A percentile compares a stretch with the other conserved stretches of the same genome.
Evolutionary conservation across 2,888 invertebrate genomes (phyloP).

Genomic region (Caenorhabditis afra): DNA sequence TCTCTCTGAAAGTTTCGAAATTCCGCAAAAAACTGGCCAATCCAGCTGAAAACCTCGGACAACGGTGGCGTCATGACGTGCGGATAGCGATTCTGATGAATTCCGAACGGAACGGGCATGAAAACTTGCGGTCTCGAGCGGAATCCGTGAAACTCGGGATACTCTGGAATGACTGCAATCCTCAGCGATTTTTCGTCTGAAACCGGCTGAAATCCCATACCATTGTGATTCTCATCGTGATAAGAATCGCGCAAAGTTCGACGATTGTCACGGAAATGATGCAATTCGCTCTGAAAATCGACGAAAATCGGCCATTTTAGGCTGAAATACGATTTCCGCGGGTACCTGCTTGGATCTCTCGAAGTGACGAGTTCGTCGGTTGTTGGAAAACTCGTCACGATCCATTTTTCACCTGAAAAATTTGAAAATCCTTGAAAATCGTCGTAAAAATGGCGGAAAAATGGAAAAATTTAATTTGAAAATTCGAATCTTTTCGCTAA

Average conservation of each 20-base stretch:
- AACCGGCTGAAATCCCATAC: not conserved
- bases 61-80: too few species aligned
- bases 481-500: not conserved
- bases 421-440: not conserved
- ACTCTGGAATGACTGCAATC: not conserved
- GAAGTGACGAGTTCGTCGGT: constrained; percentile 15
- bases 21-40: too few species aligned
- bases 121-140: too few species aligned
- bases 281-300: too few species aligned
- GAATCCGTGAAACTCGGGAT: too few species aligned
- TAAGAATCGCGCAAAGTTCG: not conserved
- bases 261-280: too few species aligned
- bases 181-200: not conserved
- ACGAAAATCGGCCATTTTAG: too few species aligned
- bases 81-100: too few species aligned
- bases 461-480: not conserved
- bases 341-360: constrained; percentile 20
- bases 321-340: not conserved
- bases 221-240: not conserved
- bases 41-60: too few species aligned
- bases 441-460: constrained; percentile 3
- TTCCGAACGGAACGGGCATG: too few species aligned
- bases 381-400: constrained; percentile 18
- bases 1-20: too few species aligned
- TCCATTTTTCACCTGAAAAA: constrained; percentile 17